Conservation (phyloP, 2,888 invertebrate species). For the Himalopsyche anomala region DNA sequence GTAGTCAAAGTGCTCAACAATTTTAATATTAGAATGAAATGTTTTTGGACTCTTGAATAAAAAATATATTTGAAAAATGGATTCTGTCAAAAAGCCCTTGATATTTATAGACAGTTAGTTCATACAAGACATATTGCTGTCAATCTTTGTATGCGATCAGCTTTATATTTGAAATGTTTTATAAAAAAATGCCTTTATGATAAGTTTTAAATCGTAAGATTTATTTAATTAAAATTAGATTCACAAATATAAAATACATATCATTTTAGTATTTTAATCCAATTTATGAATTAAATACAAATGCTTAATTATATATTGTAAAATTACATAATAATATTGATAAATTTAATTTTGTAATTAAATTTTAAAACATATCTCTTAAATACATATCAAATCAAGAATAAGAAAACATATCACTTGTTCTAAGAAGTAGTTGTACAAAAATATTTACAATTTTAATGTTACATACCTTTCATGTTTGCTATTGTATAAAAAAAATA, state of each 20-base stretch:
- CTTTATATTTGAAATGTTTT: too few relatives aligned
- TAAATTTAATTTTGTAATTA: background rate
- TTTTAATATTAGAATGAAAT: too few relatives aligned
- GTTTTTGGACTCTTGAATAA: too few relatives aligned
- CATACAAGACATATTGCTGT: too few relatives aligned
- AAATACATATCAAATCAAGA: conserved; percentile 71
- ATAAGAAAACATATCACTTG: conserved; percentile 76
- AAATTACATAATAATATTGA: background rate
- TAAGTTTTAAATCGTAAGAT: background rate
- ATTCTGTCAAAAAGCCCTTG: too few relatives aligned
- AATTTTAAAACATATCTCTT: conserved; percentile 57
- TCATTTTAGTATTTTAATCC: conserved; percentile 45
- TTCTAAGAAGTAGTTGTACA: conserved; percentile 18
- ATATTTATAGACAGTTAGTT: too few relatives aligned
- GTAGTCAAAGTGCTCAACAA: too few relatives aligned
- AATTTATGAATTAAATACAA: conserved; percentile 66
- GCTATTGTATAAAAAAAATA: too few relatives aligned
- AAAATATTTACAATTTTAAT: conserved; percentile 26
- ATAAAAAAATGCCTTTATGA: background rate
- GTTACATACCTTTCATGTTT: background rate
- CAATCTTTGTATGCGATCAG: too few relatives aligned
- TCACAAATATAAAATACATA: conserved; percentile 45
- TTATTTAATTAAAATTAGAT: background rate
- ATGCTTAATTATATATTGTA: conserved; percentile 63
- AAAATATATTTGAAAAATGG: too few relatives aligned